Evolutionary conservation across 2,113 vertebrate species (phyloP), one percentile per base, ranked within the genome.

Genomic region (Pseudopipra pipra): DNA sequence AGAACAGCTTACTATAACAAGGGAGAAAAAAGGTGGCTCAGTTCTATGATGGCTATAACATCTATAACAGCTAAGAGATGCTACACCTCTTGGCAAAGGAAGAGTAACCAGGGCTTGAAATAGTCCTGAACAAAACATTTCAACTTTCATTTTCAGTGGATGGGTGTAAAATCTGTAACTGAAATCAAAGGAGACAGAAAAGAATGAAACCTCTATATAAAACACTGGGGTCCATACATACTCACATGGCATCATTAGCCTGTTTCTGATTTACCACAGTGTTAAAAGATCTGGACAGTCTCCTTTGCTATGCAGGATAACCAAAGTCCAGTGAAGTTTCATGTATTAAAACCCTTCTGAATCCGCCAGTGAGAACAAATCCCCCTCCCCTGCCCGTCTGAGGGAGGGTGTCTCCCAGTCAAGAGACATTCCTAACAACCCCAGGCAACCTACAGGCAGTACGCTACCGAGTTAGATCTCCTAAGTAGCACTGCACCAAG

Each of bases 231-330:
- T 72, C 71, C 39, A 30, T 2, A 61, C 27, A 17, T 43, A 59
- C 92, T 92, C 90, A 86, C 79, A 71, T 61, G 85, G 93, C 83
- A 94, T 76, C 92, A 58, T 89, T 90, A 87, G 80, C 80, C 76
- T 94, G 92, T 43, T 96, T 68, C 76, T 80, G 74, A 95, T 93
- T 66, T 91, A 94, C 91, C 87, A 92, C 83, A 91, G 87, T 62
- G 63, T 94, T 52, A 79, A 47, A 30, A 59, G 73, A 49, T 30
- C 86, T 90, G 89, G 89, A 56, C 67, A 85, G 89, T 33, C 73
- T 89, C 85, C 90, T 90, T 72, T 49, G 47, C 92, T 87, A 81
- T 83, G 86, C 65, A 81, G 66, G 65, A 90, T 13, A 73, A 90
- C 95, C 55, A 16, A 78, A 93, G 49, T 37, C 59, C 83, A 85